Evolutionary conservation across 2,888 invertebrate species (phyloP).

Genomic region (Dendrolimus pini): DNA sequence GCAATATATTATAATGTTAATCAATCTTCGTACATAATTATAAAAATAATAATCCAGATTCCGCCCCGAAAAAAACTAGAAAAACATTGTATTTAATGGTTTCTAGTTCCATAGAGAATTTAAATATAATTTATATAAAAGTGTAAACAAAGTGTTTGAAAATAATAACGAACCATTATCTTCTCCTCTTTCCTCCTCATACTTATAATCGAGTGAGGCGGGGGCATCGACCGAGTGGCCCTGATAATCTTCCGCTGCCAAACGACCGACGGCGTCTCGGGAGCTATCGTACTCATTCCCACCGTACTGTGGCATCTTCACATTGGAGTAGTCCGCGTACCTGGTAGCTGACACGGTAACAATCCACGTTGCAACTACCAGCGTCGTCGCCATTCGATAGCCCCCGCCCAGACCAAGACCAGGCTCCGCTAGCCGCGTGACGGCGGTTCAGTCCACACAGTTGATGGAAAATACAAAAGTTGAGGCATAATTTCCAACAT

Average conservation of each 20-base stretch:
- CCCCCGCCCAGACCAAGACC: slow-evolving; percentile 5
- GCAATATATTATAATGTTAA: too few species aligned
- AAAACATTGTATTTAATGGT: too few species aligned
- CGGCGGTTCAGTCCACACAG: slow-evolving; percentile 9
- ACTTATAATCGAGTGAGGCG: slow-evolving; percentile 50
- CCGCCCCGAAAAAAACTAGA: too few species aligned
- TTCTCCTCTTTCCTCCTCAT: slow-evolving; percentile 31
- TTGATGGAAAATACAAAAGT: slow-evolving; percentile 23
- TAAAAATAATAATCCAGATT: too few species aligned
- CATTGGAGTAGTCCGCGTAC: slow-evolving; percentile 47
- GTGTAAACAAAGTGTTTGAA: too few species aligned
- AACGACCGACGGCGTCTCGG: slow-evolving; percentile 12
- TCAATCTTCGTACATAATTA: too few species aligned
- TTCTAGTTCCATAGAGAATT: too few species aligned
- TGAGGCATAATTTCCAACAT: slow-evolving; percentile 41
- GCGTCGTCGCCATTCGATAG: slow-evolving; percentile 17
- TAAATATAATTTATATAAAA: too few species aligned
- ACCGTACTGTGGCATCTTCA: slow-evolving; percentile 51
- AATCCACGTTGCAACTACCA: slow-evolving; percentile 29
- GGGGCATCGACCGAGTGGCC: slow-evolving; percentile 42
- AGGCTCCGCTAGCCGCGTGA: too few species aligned
- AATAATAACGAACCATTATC: slow-evolving; percentile 19
- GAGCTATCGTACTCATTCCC: slow-evolving; percentile 33
- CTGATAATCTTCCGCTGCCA: slow-evolving; percentile 35
- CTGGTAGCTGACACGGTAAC: slow-evolving; percentile 26